phyloP scores from a whole-genome alignment of 2,797 vertebrate genomes.

The Parauchenoglanis ngamensis region DNA sequence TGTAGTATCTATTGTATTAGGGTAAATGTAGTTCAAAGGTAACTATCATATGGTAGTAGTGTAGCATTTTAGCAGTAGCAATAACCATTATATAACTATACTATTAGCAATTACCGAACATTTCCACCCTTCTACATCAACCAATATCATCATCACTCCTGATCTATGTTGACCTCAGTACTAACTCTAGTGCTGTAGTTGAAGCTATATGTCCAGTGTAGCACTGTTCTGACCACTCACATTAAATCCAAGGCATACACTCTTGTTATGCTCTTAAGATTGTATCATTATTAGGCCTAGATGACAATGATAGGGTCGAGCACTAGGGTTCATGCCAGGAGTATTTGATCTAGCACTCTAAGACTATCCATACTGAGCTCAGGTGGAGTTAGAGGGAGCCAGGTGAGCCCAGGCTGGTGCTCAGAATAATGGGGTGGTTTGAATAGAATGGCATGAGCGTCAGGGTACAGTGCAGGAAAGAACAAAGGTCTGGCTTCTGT shows the following conservation, averaged over 20 bases:
- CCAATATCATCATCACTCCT: not conserved
- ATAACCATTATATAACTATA: not conserved
- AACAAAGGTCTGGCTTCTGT: conserved; percentile 24
- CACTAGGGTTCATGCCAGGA: not conserved
- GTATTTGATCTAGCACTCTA: too few relatives aligned
- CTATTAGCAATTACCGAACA: not conserved
- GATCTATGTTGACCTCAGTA: not conserved
- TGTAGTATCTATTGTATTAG: not conserved
- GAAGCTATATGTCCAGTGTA: not conserved
- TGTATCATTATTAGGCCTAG: not conserved
- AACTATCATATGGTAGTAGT: not conserved
- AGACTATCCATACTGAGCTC: conserved; percentile 1
- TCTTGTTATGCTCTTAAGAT: not conserved
- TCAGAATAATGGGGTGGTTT: not conserved
- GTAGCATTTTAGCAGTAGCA: not conserved
- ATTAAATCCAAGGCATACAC: not conserved
- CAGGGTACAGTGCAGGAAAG: conserved; percentile 13
- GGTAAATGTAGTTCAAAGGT: not conserved
- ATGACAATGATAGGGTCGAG: not conserved
- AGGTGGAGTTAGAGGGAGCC: conserved; percentile 4
- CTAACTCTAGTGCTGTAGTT: not conserved
- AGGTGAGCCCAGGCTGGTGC: not conserved
- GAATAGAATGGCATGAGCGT: not conserved
- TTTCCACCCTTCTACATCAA: not conserved
- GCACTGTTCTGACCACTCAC: not conserved